Evolutionary conservation across 2,888 invertebrate species (phyloP), one percentile per base, ranked within the genome.

Genomic region (Ganaspis brasiliensis): DNA sequence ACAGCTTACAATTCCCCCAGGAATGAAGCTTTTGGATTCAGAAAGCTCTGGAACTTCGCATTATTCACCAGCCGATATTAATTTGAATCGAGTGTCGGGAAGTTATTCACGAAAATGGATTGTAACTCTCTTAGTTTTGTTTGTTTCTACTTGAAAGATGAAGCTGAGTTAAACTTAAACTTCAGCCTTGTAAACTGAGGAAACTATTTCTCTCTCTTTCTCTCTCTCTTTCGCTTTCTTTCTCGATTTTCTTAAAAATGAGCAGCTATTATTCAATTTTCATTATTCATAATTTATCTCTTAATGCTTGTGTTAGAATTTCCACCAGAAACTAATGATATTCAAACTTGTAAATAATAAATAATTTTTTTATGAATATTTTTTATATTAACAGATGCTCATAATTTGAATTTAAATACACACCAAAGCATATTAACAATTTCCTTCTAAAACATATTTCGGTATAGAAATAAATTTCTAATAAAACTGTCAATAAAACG

Each of bases 11-110:
- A 63, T 63, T 63, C 63, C n/a, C 63, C 16, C 1, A 19, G 40
- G 63, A 40, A 40, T 14, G 40, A 40, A 35, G 14, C 63, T 63
- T 63, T 63, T 63, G 40, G 40, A 40, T 21, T 12, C 12, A 40
- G 63, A 63, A 40, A 63, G 63, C 63, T 35, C 24, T 40, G 19
- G 21, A 63, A 40, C 40, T 63, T 40, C 6, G 24, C 63, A 63
- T 63, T 63, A 63, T 63, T 63, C 63, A 63, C 12, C 63, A 37
- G 3, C 24, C 63, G 12, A 63, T 63, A 63, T 40, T 63, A 63
- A 63, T 63, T 63, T 63, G 40, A 63, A 40, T 63, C 63, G 63
- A 40, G 63, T 63, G 37, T 40, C 21, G 63, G 21, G 19, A 63
- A 63, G 40, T 63, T 63, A n/a, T 21, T 40, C 40, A 14, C 21